Conservation (phyloP, 2,888 invertebrate species). For the Geotrupes spiniger region DNA sequence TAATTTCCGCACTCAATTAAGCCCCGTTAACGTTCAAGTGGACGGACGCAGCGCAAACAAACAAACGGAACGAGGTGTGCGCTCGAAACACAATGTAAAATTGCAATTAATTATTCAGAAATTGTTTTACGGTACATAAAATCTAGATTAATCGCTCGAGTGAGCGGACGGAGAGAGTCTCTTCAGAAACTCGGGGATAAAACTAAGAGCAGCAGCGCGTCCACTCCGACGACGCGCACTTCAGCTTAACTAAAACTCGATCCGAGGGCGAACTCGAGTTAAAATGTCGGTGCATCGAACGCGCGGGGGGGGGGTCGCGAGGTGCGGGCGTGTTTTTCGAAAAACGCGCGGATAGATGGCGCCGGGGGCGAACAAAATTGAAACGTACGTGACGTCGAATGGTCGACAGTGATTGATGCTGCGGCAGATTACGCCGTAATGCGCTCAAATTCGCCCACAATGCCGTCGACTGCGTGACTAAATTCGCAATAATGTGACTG, state of each 20-base stretch:
- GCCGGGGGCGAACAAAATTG: constrained; percentile 12
- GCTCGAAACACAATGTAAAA: too few species aligned
- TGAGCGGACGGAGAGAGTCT: background rate
- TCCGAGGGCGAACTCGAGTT: background rate
- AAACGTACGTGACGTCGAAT: constrained; percentile 21
- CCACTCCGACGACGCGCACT: constrained; percentile 1
- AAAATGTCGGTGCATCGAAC: constrained; percentile 17
- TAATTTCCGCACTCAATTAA: too few species aligned
- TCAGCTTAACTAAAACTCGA: background rate
- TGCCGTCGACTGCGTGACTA: background rate
- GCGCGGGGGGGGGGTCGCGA: constrained; percentile 9
- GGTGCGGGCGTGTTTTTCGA: too few species aligned
- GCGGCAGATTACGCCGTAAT: constrained; percentile 18
- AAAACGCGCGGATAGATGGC: background rate
- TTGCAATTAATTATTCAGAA: too few species aligned
- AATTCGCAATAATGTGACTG: too few species aligned
- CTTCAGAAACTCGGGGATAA: background rate
- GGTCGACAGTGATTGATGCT: constrained; percentile 23
- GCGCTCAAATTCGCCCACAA: constrained; percentile 14
- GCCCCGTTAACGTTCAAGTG: too few species aligned
- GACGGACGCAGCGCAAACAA: too few species aligned
- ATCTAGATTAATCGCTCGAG: constrained; percentile 2
- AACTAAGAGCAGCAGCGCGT: constrained; percentile 4
- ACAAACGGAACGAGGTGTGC: too few species aligned
- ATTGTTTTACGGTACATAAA: background rate